Evolutionary conservation across 2,797 vertebrate species (phyloP).

Genomic region (Sebastes goodei): DNA sequence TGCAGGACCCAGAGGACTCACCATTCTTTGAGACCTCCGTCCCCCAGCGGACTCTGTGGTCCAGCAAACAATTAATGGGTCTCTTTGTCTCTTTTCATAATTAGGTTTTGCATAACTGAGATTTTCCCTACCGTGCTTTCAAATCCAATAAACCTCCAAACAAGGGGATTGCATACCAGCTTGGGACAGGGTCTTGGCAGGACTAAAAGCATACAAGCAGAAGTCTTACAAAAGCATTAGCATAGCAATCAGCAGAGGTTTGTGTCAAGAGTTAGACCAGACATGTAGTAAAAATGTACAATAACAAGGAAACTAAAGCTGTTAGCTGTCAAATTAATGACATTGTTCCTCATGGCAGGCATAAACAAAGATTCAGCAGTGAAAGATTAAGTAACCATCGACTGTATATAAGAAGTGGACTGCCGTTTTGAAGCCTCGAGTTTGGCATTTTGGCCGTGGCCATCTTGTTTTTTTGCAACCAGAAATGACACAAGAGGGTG

Average conservation of each 20-base stretch:
- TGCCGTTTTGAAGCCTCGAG: too few relatives aligned
- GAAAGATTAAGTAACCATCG: too few relatives aligned
- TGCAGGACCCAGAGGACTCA: not conserved
- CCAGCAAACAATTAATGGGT: slow-evolving; percentile 24
- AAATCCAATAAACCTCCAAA: slow-evolving; percentile 55
- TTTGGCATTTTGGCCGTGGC: too few relatives aligned
- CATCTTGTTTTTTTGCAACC: too few relatives aligned
- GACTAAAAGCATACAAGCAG: not conserved
- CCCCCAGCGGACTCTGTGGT: not conserved
- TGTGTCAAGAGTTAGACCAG: not conserved
- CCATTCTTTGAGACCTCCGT: not conserved
- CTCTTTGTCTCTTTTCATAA: slow-evolving; percentile 40
- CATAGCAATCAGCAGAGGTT: not conserved
- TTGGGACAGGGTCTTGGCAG: slow-evolving; percentile 12
- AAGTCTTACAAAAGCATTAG: not conserved
- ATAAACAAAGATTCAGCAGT: too few relatives aligned
- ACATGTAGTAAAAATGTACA: not conserved
- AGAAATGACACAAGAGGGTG: too few relatives aligned
- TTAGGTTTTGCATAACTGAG: slow-evolving; percentile 42
- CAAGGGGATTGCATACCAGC: slow-evolving; percentile 41
- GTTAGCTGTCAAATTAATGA: not conserved
- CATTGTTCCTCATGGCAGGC: too few relatives aligned
- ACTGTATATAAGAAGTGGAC: too few relatives aligned
- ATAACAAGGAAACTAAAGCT: not conserved
- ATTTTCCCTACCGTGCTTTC: slow-evolving; percentile 11